Base-by-base conservation (phyloP, 1,140 invertebrate species). In the Eurosta solidaginis region DNA sequence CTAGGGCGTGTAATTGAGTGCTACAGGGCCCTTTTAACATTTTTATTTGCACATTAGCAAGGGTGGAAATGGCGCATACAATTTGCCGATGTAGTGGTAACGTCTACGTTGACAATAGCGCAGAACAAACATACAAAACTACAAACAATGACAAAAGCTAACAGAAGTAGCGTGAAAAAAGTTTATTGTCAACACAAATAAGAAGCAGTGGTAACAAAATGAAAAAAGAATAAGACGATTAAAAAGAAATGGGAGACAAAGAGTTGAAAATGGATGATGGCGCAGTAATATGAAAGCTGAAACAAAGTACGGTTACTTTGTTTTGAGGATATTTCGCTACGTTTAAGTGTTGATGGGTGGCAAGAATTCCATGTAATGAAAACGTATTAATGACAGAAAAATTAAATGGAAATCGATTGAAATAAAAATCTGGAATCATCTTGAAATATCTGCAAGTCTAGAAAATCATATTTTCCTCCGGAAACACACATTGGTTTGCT, bases 31-130 rank as follows among this genome's bases (percentile, higher is more conserved):
- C 83, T 86, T 86, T 86, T 86, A 86, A 86, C 84, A 86, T 86
- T 86, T 86, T 86, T 86, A 86, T 86, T 86, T 86, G 84, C 84
- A 86, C 84, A 86, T 86, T 86, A 86, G 84, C 84, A 83, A 85
- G 84, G 84, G 84, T 86, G 84, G 77, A 74, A 74, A 47, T 77
- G 77, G 77, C 59, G 27, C 20, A n/a, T 74, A 27, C 33, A 22
- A 50, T 36, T 14, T 12, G 33, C 0, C 45, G 10, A 22, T 68
- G 59, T 68, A 7, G 49, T 40, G 47, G 49, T 52, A 52, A 52
- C 50, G 29, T 36, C 47, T 40, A 54, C 75, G 40, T 52, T 54
- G 49, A 76, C 33, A 40, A 50, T 27, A 63, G 14, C 33, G 76
- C 33, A 44, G 47, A 59, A 49, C n/a, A n/a, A n/a, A n/a, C n/a